These are phyloP conservation scores for Notoglanidium macrostoma DNA, from an alignment of 2,797 vertebrate species.

Conservation along the genomic window DNA sequence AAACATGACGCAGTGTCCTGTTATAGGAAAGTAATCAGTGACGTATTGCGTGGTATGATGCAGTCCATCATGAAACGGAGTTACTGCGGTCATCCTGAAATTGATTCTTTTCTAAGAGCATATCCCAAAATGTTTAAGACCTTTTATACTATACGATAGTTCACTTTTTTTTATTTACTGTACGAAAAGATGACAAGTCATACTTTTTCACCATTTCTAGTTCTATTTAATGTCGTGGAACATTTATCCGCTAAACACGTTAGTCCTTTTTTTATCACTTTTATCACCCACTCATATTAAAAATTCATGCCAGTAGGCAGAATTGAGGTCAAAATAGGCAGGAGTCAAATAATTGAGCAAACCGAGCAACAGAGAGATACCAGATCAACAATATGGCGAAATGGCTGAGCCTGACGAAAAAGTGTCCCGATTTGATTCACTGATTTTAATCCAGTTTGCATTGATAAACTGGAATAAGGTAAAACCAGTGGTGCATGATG, in stretches of 20 bases:
- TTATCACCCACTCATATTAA: neutral
- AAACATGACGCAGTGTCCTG: neutral
- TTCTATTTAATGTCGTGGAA: neutral
- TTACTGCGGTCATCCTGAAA: neutral
- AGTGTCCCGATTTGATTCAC: conserved; percentile 19
- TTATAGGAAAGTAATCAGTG: neutral
- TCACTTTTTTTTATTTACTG: neutral
- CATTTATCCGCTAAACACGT: too few relatives aligned
- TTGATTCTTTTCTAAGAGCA: neutral
- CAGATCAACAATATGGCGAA: neutral
- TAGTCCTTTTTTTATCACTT: neutral
- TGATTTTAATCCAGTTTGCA: conserved; percentile 40
- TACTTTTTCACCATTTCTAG: neutral
- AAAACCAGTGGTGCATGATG: conserved; percentile 62
- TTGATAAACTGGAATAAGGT: conserved; percentile 29
- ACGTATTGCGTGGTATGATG: neutral
- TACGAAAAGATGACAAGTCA: neutral
- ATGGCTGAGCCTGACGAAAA: neutral
- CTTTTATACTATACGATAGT: neutral
- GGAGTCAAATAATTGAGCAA: neutral
- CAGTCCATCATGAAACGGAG: neutral
- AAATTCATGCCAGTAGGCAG: neutral
- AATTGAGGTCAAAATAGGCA: conserved; percentile 34
- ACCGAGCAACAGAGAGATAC: neutral
- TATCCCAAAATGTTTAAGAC: neutral